Base-by-base conservation (phyloP, 2,888 invertebrate species). In the Bedellia somnulentella region DNA sequence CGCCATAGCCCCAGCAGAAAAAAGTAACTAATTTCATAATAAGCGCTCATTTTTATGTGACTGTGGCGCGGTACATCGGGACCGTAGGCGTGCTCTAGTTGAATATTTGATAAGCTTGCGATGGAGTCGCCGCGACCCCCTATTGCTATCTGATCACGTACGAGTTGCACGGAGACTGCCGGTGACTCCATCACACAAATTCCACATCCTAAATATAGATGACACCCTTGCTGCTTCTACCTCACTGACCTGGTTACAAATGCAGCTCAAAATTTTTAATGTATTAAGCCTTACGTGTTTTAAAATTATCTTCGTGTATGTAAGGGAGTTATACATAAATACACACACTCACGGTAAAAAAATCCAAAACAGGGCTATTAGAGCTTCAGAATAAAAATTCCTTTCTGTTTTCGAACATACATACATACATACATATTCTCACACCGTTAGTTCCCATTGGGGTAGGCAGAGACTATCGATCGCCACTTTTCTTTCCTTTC, bases 11-110 rank as follows among this genome's bases (percentile, higher is more conserved):
- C 52, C 55, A 54, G 47, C 50, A 51, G 49, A 66, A 68, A 71
- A 67, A 62, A 56, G 53, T 49, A 53, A 60, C 57, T 73, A 75
- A 75, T 76, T 75, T 66, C 70, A 68, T 73, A 71, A 76, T 64
- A 73, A 61, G 57, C 57, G 60, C 59, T 67, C 63, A 75, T 75
- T 76, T 76, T 73, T 75, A 70, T 64, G 64, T 67, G 54, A 60
- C n/a, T n/a, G n/a, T 58, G 39, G 52, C 57, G 45, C 17, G 33
- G 14, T 29, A 17, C 29, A 22, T 15, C 26, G 26, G 26, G 54
- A 41, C 40, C 39, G 38, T 42, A 52, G 51, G 57, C 58, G 54
- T 56, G 55, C 47, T 52, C 37, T 44, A 47, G 35, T 40, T 70
- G 66, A 71, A 75, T 70, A 53, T 68, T 73, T 73, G 60, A 75